A percentile compares a stretch with the other conserved stretches of the same genome.
phyloP scores from a whole-genome alignment of 2,888 invertebrate species.

The Tanypteryx hageni region DNA sequence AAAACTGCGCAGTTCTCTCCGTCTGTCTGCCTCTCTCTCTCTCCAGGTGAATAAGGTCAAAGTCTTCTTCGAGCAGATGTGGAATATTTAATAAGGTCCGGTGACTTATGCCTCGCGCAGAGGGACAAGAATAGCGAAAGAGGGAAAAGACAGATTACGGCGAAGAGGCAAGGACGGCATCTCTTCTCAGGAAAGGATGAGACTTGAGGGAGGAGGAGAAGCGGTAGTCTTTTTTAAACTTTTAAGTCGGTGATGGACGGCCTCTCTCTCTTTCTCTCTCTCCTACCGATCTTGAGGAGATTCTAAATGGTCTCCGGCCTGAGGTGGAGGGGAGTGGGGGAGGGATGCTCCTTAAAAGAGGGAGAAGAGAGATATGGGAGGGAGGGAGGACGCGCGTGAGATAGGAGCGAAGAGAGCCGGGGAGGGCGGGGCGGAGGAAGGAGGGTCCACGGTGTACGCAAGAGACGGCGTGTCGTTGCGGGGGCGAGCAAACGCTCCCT shows the following conservation, averaged over 20 bases:
- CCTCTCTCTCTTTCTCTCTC: background rate
- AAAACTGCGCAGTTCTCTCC: background rate
- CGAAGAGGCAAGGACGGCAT: background rate
- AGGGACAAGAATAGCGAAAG: background rate
- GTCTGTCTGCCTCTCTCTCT: background rate
- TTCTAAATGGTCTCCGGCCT: background rate
- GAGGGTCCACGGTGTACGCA: background rate
- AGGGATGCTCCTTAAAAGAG: too few species aligned
- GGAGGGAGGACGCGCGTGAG: background rate
- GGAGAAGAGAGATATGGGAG: background rate
- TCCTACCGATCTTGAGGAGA: constrained; percentile 13
- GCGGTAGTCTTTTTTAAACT: constrained; percentile 1
- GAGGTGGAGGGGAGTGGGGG: background rate
- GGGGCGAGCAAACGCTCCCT: too few species aligned
- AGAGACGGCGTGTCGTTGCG: constrained; percentile 14
- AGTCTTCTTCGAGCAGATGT: background rate
- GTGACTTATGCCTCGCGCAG: constrained; percentile 14
- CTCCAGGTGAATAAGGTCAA: constrained; percentile 12
- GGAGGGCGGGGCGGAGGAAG: background rate
- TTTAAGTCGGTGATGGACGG: constrained; percentile 30
- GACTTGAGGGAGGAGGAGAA: background rate
- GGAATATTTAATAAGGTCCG: constrained; percentile 55
- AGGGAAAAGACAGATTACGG: background rate
- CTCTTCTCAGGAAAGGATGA: background rate
- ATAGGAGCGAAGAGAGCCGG: background rate